Evolutionary conservation across 2,113 vertebrate genomes (phyloP), one percentile per base, ranked within the genome.

Genomic region (Gymnocephalus cernua): DNA sequence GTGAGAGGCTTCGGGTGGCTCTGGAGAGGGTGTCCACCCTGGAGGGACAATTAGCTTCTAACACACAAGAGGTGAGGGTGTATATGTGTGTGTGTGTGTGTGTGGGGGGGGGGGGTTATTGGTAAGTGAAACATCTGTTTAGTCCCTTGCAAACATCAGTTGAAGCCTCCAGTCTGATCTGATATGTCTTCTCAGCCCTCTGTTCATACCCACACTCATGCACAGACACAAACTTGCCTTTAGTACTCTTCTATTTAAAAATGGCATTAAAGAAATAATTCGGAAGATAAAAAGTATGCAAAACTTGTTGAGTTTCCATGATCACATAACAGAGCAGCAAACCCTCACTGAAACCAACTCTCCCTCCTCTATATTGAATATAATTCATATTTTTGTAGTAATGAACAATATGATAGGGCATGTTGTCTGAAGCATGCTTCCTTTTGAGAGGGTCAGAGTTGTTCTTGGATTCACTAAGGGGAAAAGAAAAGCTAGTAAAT

Each of bases 1-100:
- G 98, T 80, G 97, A 99, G 89, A 96, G 97, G 68, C 93, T 99
- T 74, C 95, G 97, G 73, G 97, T 97, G 63, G 96, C 98, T 18
- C 92, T 99, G 64, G 97, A 99, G 91, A 94, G 97, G 79, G 97
- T 99, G 56, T 93, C 96, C 50, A 96, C 96, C 58, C 88, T 99
- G 91, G 98, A 99, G 90, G 97, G 97, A 85, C 97, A 99, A 89
- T 93, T 99, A 0, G 87, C 96, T 44, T 72, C 95, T 16, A 96
- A 96, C 79, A 97, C 96, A 66, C 96, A 97, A 87, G 98, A 99
- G 97, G 98, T 98, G 83, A 86, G 72, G 8, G 56, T 23, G 47
- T 14, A 6, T 32, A 14, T 63, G 65, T 56, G 29, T 58, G 32
- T 25, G 23, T 63, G 29, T 57, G 48, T 44, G 9, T 23, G 56